Conservation (phyloP, 2,888 invertebrate species). For the Amorpha juglandis region DNA sequence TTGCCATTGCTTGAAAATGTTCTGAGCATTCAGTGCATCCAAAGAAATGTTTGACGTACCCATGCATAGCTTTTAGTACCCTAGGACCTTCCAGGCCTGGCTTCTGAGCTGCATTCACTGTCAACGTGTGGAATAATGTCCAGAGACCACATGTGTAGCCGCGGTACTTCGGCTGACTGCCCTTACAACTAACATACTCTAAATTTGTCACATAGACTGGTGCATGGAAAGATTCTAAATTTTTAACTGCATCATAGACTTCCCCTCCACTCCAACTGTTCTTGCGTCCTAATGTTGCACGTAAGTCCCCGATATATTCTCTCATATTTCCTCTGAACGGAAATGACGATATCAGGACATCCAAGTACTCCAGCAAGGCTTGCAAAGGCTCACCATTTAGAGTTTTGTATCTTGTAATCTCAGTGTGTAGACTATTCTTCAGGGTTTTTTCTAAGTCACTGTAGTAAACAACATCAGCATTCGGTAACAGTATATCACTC, state of each 20-base stretch:
- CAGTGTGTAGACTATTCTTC: constrained; percentile 92
- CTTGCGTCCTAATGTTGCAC: constrained; percentile 77
- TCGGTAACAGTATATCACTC: constrained; percentile 41
- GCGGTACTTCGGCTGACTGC: constrained; percentile 89
- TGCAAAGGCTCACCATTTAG: constrained; percentile 89
- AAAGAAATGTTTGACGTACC: constrained; percentile 96
- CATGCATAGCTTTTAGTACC: constrained; percentile 92
- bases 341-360: constrained; percentile 89
- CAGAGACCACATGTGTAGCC: constrained; percentile 98
- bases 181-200: constrained; percentile 91
- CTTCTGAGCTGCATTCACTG: constrained; percentile 88
- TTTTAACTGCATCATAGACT: constrained; percentile 82
- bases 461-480: constrained; percentile 88
- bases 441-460: constrained; percentile 95
- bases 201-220: constrained; percentile 82
- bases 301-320: constrained; percentile 86
- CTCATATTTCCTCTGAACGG: constrained; percentile 89
- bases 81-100: constrained; percentile 84
- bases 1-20: constrained; percentile 95
- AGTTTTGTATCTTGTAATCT: constrained; percentile 88
- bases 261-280: constrained; percentile 84
- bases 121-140: constrained; percentile 96
- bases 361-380: constrained; percentile 90
- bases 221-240: constrained; percentile 79
- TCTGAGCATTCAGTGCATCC: constrained; percentile 95